phyloP scores from a whole-genome alignment of 2,888 invertebrate genomes.

The Pheosia gnoma region DNA sequence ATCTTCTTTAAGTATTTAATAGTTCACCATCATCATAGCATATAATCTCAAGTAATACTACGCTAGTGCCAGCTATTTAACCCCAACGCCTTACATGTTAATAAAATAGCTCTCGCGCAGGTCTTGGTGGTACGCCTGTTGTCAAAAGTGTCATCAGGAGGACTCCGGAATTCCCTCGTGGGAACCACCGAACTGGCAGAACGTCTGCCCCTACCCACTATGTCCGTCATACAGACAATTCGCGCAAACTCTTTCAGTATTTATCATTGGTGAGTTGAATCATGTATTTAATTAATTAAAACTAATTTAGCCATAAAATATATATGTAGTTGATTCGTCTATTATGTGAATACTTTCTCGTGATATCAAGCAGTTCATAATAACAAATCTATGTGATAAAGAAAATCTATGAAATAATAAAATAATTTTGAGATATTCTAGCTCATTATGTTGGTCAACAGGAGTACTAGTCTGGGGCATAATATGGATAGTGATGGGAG shows the following conservation, averaged over 20 bases:
- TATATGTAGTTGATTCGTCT: too few species aligned
- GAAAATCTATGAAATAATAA: neutral
- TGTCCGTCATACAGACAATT: slow-evolving; percentile 93
- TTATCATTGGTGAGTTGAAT: slow-evolving; percentile 85
- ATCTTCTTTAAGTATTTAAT: neutral
- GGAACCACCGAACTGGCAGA: slow-evolving; percentile 92
- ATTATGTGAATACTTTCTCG: too few species aligned
- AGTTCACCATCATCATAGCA: too few species aligned
- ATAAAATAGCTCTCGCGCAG: slow-evolving; percentile 67
- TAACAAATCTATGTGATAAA: too few species aligned
- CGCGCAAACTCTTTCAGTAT: slow-evolving; percentile 89
- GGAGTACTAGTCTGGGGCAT: slow-evolving; percentile 90
- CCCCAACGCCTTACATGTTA: neutral
- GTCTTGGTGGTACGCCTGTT: slow-evolving; percentile 93
- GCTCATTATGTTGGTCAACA: slow-evolving; percentile 36
- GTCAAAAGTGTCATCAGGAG: slow-evolving; percentile 90
- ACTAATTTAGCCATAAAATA: too few species aligned
- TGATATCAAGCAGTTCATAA: neutral
- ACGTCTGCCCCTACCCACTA: slow-evolving; percentile 92
- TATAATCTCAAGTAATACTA: too few species aligned
- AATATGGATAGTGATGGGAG: slow-evolving; percentile 89
- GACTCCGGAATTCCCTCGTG: slow-evolving; percentile 89
- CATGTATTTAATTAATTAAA: slow-evolving; percentile 3
- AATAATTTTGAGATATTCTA: neutral
- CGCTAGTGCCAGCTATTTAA: too few species aligned